Conservation (phyloP, 2,113 vertebrate species). For the Tretioscincus oriximinensis region DNA sequence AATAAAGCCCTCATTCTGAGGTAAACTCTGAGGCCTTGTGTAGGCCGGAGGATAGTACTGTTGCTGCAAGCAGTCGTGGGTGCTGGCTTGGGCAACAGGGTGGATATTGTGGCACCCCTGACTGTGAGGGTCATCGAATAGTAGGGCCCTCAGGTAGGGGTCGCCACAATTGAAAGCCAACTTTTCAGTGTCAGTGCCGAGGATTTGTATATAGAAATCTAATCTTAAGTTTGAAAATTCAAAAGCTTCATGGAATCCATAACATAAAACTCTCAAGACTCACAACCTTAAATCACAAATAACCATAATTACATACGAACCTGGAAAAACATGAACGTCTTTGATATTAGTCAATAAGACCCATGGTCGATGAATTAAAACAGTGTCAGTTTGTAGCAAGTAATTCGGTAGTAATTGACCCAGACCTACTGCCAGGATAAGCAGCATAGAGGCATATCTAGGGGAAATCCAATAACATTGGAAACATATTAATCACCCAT, state of each 20-base stretch:
- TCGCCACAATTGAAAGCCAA: no score
- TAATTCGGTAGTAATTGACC: conserved; percentile 68
- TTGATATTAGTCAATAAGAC: conserved; percentile 52
- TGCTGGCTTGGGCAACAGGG: no score
- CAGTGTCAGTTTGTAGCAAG: conserved; percentile 38
- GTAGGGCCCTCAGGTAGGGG: no score
- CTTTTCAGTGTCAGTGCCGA: neutral
- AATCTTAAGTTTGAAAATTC: neutral
- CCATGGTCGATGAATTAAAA: conserved; percentile 63
- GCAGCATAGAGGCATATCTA: conserved; percentile 75
- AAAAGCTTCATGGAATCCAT: neutral
- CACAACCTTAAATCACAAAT: neutral
- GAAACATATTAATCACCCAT: neutral
- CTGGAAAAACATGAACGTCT: conserved; percentile 71
- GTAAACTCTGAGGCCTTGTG: no score
- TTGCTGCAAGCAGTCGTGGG: no score
- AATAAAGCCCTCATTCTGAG: no score
- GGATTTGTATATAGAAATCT: neutral
- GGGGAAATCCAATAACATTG: conserved; percentile 7
- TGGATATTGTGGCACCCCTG: no score
- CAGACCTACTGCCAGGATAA: conserved; percentile 72
- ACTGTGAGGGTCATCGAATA: no score
- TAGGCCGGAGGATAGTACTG: no score
- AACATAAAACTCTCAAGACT: conserved; percentile 2
- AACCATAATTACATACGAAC: conserved; percentile 58